Evolutionary conservation across 2,888 invertebrate genomes (phyloP).

Genomic region (Galerucella nymphaeae): DNA sequence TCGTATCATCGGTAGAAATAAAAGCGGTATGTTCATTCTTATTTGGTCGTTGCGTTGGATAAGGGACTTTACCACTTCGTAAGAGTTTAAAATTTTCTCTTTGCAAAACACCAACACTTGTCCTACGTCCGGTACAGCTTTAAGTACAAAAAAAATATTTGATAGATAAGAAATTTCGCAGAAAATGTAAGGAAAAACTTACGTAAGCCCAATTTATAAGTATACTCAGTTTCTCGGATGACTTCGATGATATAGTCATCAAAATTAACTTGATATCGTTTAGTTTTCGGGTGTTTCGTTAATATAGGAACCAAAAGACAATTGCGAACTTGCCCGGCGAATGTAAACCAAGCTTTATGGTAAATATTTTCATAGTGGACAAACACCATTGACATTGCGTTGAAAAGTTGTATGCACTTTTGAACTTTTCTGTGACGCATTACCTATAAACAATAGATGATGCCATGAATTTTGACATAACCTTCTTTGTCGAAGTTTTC

Average conservation of each 20-base stretch:
- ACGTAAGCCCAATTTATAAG: constrained; percentile 80
- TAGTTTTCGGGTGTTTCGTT: constrained; percentile 74
- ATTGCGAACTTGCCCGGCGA: constrained; percentile 75
- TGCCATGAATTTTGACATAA: too few relatives aligned
- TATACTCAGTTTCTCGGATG: constrained; percentile 83
- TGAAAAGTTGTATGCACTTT: constrained; percentile 80
- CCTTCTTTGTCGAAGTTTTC: too few relatives aligned
- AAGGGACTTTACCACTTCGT: constrained; percentile 72
- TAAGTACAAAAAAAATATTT: too few relatives aligned
- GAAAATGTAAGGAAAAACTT: constrained; percentile 48
- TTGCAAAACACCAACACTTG: constrained; percentile 80
- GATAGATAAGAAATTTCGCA: too few relatives aligned
- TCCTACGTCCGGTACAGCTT: constrained; percentile 80
- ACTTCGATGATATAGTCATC: constrained; percentile 78
- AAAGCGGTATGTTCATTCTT: constrained; percentile 71
- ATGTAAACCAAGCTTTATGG: constrained; percentile 83
- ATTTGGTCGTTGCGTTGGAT: constrained; percentile 74
- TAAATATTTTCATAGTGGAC: constrained; percentile 86
- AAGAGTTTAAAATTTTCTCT: constrained; percentile 73
- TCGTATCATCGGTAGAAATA: constrained; percentile 78
- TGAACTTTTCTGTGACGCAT: constrained; percentile 76
- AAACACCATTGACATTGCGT: constrained; percentile 81
- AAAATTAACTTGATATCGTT: constrained; percentile 77
- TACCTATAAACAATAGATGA: constrained; percentile 58
- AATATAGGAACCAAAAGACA: constrained; percentile 79